phyloP scores from a whole-genome alignment of 2,888 invertebrate species.

The Actias luna region DNA sequence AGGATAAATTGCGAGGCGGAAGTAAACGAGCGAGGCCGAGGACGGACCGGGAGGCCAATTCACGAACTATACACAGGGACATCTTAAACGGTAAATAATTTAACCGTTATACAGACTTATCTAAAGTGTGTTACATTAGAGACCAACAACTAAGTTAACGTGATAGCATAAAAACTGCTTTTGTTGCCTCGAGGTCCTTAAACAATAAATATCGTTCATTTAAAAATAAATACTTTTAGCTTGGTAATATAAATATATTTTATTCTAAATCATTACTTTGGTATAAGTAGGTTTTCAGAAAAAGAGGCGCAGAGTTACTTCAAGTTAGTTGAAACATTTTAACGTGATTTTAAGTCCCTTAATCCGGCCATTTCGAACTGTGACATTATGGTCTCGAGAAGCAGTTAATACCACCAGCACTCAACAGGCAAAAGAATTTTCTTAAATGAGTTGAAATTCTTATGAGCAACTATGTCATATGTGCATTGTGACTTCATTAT shows the following conservation, averaged over 20 bases:
- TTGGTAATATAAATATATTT: background rate
- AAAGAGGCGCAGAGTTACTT: background rate
- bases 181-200: background rate
- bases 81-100: slow-evolving; percentile 51
- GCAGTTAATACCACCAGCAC: background rate
- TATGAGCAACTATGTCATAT: background rate
- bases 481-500: background rate
- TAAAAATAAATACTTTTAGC: background rate
- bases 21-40: slow-evolving; percentile 75
- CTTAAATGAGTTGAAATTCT: background rate
- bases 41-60: slow-evolving; percentile 72
- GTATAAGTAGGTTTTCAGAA: background rate
- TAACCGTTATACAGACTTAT: slow-evolving; percentile 28
- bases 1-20: slow-evolving; percentile 78
- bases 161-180: background rate
- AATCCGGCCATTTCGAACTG: background rate
- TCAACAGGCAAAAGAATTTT: background rate
- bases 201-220: background rate
- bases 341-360: background rate
- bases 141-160: background rate
- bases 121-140: slow-evolving; percentile 13
- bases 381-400: background rate
- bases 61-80: slow-evolving; percentile 63
- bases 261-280: background rate
- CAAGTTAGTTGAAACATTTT: background rate